These are phyloP conservation scores for Urocitellus parryii DNA, from an alignment of 2,113 vertebrate genomes.

Conservation along the genomic window DNA sequence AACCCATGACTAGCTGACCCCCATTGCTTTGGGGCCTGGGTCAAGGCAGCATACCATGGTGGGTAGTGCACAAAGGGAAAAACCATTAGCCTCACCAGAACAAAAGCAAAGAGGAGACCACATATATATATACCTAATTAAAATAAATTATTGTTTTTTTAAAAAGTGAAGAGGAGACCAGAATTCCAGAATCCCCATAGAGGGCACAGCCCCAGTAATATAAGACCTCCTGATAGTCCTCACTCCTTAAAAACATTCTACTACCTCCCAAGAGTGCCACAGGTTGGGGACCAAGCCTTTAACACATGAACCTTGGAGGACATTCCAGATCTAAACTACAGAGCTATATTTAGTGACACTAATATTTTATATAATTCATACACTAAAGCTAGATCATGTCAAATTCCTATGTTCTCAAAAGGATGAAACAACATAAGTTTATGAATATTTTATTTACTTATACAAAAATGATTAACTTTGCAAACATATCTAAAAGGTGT, in stretches of 20 bases:
- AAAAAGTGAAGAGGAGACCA: too few species aligned
- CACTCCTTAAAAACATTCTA: neutral
- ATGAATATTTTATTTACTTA: constrained; percentile 44
- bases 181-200: neutral
- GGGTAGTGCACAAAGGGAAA: neutral
- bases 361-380: constrained; percentile 23
- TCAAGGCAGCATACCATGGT: neutral
- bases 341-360: neutral
- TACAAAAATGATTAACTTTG: constrained; percentile 45
- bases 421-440: neutral
- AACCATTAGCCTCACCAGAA: neutral
- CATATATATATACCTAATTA: too few species aligned
- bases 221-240: neutral
- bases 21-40: too few species aligned
- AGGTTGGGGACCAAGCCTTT: neutral
- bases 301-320: neutral
- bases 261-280: neutral
- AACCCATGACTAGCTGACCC: neutral
- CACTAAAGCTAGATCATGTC: neutral
- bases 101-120: neutral
- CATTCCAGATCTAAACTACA: neutral
- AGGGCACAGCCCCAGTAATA: neutral
- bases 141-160: too few species aligned
- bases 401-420: neutral
- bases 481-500: constrained; percentile 49